Conservation (phyloP, 92 coral and sea anemone species). For the Parazoanthus swiftii region DNA sequence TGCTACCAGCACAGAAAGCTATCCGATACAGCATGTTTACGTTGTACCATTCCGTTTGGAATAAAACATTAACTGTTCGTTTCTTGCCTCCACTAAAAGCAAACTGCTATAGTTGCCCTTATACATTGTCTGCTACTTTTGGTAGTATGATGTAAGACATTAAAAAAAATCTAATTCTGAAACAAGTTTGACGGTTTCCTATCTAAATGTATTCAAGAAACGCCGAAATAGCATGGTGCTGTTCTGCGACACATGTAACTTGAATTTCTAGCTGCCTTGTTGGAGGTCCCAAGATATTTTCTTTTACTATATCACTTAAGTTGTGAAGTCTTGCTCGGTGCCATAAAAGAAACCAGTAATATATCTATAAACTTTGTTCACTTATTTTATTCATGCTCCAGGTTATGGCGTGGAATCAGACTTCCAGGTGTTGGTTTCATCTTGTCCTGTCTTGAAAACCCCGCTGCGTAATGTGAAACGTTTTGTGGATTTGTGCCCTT, state of each 20-base stretch:
- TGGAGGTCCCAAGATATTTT: neutral
- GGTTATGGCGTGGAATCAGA: constrained; percentile 96
- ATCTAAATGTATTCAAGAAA: too few relatives aligned
- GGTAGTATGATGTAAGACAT: neutral
- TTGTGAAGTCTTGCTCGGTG: neutral
- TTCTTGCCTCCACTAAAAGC: too few relatives aligned
- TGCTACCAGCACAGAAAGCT: too few relatives aligned
- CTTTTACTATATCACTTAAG: neutral
- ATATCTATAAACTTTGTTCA: too few relatives aligned
- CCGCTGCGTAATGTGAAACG: constrained; percentile 74
- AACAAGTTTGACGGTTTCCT: too few relatives aligned
- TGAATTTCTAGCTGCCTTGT: neutral
- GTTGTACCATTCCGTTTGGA: too few relatives aligned
- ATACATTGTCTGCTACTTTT: too few relatives aligned
- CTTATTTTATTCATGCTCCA: constrained; percentile 7
- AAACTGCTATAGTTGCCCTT: too few relatives aligned
- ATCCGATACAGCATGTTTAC: too few relatives aligned
- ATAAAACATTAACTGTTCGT: too few relatives aligned
- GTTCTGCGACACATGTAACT: neutral
- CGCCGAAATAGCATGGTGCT: neutral
- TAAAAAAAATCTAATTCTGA: neutral
- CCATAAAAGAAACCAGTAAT: too few relatives aligned
- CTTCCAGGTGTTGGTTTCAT: constrained; percentile 78
- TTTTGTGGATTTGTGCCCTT: constrained; percentile 91
- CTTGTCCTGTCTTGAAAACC: constrained; percentile 75